A percentile compares a stretch with the other conserved stretches of the same genome.
These are phyloP conservation scores for Drosophila planitibia DNA, from an alignment of 2,888 invertebrate species.

Conservation along the genomic window DNA sequence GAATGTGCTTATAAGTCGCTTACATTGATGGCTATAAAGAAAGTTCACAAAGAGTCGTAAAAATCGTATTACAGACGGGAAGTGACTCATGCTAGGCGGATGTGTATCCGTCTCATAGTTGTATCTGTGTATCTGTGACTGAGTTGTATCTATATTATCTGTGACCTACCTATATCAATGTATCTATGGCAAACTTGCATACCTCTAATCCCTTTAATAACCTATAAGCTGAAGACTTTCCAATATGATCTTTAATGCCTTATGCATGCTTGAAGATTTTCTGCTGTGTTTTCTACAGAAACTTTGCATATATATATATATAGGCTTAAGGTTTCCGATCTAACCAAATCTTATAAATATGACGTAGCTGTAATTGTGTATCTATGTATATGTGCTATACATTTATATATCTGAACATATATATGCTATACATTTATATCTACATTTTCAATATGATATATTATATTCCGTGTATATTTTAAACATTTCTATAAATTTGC, in stretches of 20 bases:
- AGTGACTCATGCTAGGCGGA: constrained; percentile 38
- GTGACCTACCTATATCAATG: neutral
- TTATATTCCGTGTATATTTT: neutral
- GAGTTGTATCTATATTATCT: neutral
- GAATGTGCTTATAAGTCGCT: constrained; percentile 16
- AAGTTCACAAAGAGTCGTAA: constrained; percentile 22
- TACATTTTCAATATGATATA: neutral
- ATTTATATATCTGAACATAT: too few species aligned
- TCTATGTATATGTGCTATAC: too few species aligned
- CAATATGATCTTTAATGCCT: neutral
- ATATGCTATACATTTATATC: too few species aligned
- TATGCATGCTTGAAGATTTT: neutral
- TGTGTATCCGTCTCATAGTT: neutral
- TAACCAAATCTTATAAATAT: too few species aligned
- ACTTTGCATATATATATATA: neutral
- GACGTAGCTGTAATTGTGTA: neutral
- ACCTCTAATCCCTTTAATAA: neutral
- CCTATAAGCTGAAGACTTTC: neutral
- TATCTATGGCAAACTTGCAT: neutral
- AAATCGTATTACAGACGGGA: constrained; percentile 34
- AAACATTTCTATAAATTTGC: neutral
- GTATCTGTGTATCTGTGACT: neutral
- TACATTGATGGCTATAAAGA: constrained; percentile 7
- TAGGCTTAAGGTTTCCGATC: too few species aligned
- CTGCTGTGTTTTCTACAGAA: neutral